A percentile compares a stretch with the other conserved stretches of the same genome.
Conservation (phyloP, 2,797 vertebrate species). For the Mormyrus proboscirostris region DNA sequence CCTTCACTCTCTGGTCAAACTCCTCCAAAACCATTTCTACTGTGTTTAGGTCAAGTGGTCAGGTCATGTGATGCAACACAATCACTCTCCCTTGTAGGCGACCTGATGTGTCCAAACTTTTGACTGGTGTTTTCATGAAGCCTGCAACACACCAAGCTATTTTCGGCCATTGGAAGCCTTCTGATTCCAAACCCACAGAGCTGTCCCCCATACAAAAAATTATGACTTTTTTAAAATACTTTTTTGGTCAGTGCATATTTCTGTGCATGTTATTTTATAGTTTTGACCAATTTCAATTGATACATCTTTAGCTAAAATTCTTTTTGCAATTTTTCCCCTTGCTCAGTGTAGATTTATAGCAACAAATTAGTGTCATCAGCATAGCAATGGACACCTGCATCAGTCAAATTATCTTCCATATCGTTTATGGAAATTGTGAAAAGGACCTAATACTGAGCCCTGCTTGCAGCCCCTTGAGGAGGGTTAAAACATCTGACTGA, state of each 20-base stretch:
- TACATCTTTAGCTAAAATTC: neutral
- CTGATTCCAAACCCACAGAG: neutral
- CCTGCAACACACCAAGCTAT: neutral
- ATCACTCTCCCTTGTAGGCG: neutral
- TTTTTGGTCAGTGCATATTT: neutral
- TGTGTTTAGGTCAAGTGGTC: neutral
- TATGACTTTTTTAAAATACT: neutral
- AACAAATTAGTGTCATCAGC: neutral
- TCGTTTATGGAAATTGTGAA: neutral
- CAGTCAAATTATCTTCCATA: neutral
- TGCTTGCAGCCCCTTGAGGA: neutral
- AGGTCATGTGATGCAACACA: neutral
- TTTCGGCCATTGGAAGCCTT: neutral
- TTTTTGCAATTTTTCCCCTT: neutral
- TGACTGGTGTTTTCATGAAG: neutral
- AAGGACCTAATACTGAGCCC: neutral
- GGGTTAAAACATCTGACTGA: neutral
- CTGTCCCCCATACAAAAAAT: neutral
- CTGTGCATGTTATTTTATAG: neutral
- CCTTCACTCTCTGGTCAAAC: neutral
- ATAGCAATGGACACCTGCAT: neutral
- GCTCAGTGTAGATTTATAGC: neutral
- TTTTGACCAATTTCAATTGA: neutral
- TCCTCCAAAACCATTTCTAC: neutral
- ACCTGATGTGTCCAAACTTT: neutral